Percentiles rank a stretch among this genome's conserved stretches.
Evolutionary conservation across 2,113 vertebrate species (phyloP).

Genomic region (Zootoca vivipara): DNA sequence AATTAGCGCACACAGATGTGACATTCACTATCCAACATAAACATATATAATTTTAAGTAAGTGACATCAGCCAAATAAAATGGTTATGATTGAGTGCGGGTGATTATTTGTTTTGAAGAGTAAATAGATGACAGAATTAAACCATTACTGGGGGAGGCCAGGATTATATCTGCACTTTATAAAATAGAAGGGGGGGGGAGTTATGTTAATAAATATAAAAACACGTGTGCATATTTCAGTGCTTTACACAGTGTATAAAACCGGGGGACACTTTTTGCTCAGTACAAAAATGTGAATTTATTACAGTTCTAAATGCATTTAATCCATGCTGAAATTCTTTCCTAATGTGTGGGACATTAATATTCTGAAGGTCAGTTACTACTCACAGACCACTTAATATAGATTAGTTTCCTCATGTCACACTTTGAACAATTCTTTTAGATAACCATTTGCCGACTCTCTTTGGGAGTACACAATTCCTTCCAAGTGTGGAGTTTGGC

Average conservation of each 20-base stretch:
- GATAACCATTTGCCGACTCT: neutral
- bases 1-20: neutral
- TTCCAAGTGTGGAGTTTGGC: neutral
- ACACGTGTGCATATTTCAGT: neutral
- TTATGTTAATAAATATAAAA: constrained; percentile 11
- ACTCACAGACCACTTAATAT: constrained; percentile 17
- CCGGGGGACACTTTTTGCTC: neutral
- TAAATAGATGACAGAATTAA: neutral
- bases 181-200: neutral
- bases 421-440: neutral
- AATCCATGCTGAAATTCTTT: constrained; percentile 2
- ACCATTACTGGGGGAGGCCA: neutral
- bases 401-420: constrained; percentile 8
- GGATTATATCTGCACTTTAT: neutral
- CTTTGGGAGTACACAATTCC: neutral
- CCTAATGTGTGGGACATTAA: neutral
- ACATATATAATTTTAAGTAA: neutral
- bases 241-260: neutral
- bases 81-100: neutral
- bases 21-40: neutral
- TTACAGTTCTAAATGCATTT: constrained; percentile 1
- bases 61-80: neutral
- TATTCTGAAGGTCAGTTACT: neutral
- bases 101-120: neutral
- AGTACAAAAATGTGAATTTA: neutral